A percentile compares a stretch with the other conserved stretches of the same genome.
These are phyloP conservation scores for Drosophila lowei DNA, from an alignment of 1,140 invertebrate species.

Conservation along the genomic window DNA sequence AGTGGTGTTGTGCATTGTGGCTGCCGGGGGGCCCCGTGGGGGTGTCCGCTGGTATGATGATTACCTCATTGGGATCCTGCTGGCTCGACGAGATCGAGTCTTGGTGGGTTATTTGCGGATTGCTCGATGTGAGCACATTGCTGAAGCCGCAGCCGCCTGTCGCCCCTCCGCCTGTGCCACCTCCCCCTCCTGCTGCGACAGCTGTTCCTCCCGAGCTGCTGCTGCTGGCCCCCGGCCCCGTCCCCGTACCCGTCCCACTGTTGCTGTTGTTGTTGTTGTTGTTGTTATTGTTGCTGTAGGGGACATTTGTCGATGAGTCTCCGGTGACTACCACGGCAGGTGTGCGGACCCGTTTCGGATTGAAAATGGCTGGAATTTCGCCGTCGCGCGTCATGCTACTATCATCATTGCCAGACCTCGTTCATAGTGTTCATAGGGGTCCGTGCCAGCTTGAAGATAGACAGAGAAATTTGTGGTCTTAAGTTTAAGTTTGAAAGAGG, in stretches of 20 bases:
- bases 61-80: slow-evolving; percentile 83
- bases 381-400: slow-evolving; percentile 85
- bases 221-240: slow-evolving; percentile 42
- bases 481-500: background rate
- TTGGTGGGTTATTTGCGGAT: slow-evolving; percentile 84
- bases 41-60: slow-evolving; percentile 76
- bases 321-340: slow-evolving; percentile 89
- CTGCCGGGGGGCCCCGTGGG: slow-evolving; percentile 56
- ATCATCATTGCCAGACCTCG: slow-evolving; percentile 41
- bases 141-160: slow-evolving; percentile 72
- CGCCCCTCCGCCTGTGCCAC: slow-evolving; percentile 15
- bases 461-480: background rate
- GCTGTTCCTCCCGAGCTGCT: slow-evolving; percentile 30
- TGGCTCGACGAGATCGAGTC: slow-evolving; percentile 85
- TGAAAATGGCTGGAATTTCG: slow-evolving; percentile 90
- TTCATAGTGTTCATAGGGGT: slow-evolving; percentile 59
- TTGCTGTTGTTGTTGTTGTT: slow-evolving; percentile 8
- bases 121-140: slow-evolving; percentile 81
- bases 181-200: slow-evolving; percentile 14
- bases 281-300: slow-evolving; percentile 69
- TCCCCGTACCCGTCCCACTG: slow-evolving; percentile 1
- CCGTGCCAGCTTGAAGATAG: slow-evolving; percentile 7
- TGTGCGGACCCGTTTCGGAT: slow-evolving; percentile 88
- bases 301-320: slow-evolving; percentile 85
- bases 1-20: slow-evolving; percentile 57